Percentiles rank a stretch among this genome's conserved stretches.
Evolutionary conservation across 1,140 invertebrate genomes (phyloP).

Genomic region (Charaxes varanes): DNA sequence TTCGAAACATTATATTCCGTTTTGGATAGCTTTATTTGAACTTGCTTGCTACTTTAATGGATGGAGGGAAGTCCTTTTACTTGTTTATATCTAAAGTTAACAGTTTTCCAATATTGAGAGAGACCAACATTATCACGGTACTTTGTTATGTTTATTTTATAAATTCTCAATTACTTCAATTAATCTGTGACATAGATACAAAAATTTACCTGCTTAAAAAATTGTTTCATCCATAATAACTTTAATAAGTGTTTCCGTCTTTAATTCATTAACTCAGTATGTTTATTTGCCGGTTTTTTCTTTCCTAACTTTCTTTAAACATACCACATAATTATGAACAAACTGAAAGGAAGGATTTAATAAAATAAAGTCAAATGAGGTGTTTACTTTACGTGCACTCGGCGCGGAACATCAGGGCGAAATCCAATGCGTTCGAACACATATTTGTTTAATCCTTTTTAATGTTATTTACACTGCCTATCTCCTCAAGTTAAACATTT

Average conservation of each 20-base stretch:
- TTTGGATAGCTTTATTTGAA: not conserved
- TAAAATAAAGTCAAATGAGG: slow-evolving; percentile 54
- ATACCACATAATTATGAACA: not conserved
- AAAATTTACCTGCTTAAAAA: too few species aligned
- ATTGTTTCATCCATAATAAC: too few species aligned
- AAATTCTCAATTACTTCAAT: too few species aligned
- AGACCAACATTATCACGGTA: too few species aligned
- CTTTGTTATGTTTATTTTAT: too few species aligned
- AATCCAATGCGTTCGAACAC: slow-evolving; percentile 31
- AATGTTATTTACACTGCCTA: slow-evolving; percentile 26
- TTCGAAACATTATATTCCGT: slow-evolving; percentile 29
- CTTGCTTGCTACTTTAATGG: slow-evolving; percentile 3
- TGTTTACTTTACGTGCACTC: slow-evolving; percentile 54
- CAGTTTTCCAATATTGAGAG: too few species aligned
- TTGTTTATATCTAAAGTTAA: too few species aligned
- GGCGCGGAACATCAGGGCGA: slow-evolving; percentile 34
- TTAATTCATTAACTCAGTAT: too few species aligned
- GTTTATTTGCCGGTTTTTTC: too few species aligned
- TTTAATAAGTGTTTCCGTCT: too few species aligned
- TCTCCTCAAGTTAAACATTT: slow-evolving; percentile 14
- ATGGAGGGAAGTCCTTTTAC: not conserved
- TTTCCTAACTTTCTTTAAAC: too few species aligned
- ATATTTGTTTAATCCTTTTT: slow-evolving; percentile 37
- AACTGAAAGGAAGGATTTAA: slow-evolving; percentile 31
- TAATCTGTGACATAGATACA: too few species aligned